phyloP scores from a whole-genome alignment of 1,140 invertebrate genomes.

The Solenopsis invicta region DNA sequence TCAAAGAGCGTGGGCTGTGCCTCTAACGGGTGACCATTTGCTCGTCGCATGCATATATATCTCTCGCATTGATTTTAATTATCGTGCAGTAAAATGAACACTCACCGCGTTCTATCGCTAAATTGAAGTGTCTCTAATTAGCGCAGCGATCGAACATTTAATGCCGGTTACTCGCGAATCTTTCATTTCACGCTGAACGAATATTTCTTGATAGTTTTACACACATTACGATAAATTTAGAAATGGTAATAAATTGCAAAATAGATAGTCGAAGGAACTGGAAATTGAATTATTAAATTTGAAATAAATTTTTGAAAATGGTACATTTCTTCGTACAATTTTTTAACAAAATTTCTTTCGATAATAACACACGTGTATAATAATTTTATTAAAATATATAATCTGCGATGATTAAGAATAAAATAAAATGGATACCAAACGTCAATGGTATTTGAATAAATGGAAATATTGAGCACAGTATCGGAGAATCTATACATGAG shows the following conservation, averaged over 20 bases:
- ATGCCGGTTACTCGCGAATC: neutral
- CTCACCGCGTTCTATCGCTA: constrained; percentile 11
- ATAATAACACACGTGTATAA: neutral
- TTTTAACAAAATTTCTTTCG: neutral
- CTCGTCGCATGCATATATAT: neutral
- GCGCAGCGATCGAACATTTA: constrained; percentile 31
- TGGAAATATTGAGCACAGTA: neutral
- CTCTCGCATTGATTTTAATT: constrained; percentile 52
- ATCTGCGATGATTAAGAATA: neutral
- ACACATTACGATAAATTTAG: neutral
- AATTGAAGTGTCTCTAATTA: constrained; percentile 51
- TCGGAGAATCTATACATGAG: neutral
- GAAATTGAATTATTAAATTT: neutral
- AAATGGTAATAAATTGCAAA: neutral
- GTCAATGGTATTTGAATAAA: neutral
- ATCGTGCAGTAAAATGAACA: neutral
- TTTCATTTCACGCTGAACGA: neutral
- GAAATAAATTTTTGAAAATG: neutral
- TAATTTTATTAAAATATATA: neutral
- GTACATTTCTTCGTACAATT: neutral
- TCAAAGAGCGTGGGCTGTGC: constrained; percentile 75
- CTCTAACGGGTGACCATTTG: constrained; percentile 72
- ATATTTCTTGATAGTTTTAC: neutral
- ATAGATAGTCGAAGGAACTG: neutral
- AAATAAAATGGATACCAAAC: neutral